These are phyloP conservation scores for Drosophila quasianomalipes DNA, from an alignment of 2,888 invertebrate species.

Conservation along the genomic window DNA sequence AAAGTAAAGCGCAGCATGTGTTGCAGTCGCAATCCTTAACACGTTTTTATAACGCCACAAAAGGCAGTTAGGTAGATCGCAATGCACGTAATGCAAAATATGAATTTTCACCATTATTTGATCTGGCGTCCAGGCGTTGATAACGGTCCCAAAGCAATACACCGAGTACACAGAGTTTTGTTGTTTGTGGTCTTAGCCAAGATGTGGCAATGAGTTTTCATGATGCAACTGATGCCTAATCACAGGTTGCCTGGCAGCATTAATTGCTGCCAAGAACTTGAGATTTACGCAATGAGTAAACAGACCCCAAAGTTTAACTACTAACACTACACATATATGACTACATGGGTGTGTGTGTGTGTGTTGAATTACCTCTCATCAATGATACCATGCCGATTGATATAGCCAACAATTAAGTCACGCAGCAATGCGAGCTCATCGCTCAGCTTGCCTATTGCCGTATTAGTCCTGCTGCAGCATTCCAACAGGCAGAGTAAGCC, in stretches of 20 bases:
- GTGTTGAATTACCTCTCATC: conserved; percentile 82
- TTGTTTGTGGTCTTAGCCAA: conserved; percentile 13
- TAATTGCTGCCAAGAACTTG: conserved; percentile 12
- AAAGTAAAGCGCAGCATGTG: conserved; percentile 34
- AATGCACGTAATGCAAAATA: conserved; percentile 66
- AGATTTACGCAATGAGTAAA: conserved; percentile 2
- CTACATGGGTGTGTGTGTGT: not conserved
- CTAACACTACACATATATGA: not conserved
- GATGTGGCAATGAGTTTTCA: conserved; percentile 8
- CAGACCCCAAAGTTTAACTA: not conserved
- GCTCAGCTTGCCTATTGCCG: conserved; percentile 85
- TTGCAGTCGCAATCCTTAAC: conserved; percentile 74
- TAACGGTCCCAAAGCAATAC: conserved; percentile 13
- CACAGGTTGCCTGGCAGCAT: conserved; percentile 15
- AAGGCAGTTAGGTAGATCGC: conserved; percentile 28
- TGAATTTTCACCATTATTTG: conserved; percentile 74
- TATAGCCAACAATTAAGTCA: conserved; percentile 84
- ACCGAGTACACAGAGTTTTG: conserved; percentile 12
- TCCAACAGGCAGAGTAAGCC: conserved; percentile 85
- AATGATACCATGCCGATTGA: conserved; percentile 85
- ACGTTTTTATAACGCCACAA: conserved; percentile 62
- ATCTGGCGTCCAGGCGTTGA: conserved; percentile 27
- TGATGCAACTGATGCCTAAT: conserved; percentile 20
- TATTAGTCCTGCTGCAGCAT: conserved; percentile 85
- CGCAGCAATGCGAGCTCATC: conserved; percentile 85